phyloP scores from a whole-genome alignment of 1,140 invertebrate genomes.

The Melitaea cinxia region DNA sequence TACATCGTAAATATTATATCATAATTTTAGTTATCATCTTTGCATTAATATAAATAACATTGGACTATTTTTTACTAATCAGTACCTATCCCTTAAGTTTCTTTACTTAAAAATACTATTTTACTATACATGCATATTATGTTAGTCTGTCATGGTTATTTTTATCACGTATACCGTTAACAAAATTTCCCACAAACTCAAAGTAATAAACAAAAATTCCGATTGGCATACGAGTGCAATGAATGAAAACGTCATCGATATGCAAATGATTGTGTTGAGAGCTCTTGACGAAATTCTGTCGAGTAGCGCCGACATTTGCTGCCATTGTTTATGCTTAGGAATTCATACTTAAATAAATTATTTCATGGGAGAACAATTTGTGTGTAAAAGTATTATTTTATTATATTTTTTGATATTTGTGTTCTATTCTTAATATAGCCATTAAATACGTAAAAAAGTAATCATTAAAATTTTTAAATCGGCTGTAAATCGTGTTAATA shows the following conservation, averaged over 20 bases:
- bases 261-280: conserved; percentile 70
- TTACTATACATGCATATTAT: too few relatives aligned
- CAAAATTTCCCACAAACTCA: conserved; percentile 10
- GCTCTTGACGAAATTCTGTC: conserved; percentile 53
- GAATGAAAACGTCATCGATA: conserved; percentile 62
- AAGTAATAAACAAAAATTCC: conserved; percentile 16
- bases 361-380: conserved; percentile 29
- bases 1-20: too few relatives aligned
- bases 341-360: conserved; percentile 35
- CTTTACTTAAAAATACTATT: neutral
- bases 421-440: too few relatives aligned
- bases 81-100: neutral
- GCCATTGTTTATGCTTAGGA: conserved; percentile 63
- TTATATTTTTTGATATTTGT: too few relatives aligned
- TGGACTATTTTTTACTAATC: too few relatives aligned
- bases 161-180: neutral
- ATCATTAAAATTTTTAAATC: too few relatives aligned
- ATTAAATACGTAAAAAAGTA: too few relatives aligned
- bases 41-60: too few relatives aligned
- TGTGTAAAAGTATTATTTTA: too few relatives aligned
- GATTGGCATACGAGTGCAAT: conserved; percentile 19
- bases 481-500: too few relatives aligned
- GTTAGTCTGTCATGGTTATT: neutral
- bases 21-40: too few relatives aligned
- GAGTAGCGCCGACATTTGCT: conserved; percentile 64